Evolutionary conservation across 1,140 invertebrate species (phyloP).

Genomic region (Pseudomyrmex flavicornis): DNA sequence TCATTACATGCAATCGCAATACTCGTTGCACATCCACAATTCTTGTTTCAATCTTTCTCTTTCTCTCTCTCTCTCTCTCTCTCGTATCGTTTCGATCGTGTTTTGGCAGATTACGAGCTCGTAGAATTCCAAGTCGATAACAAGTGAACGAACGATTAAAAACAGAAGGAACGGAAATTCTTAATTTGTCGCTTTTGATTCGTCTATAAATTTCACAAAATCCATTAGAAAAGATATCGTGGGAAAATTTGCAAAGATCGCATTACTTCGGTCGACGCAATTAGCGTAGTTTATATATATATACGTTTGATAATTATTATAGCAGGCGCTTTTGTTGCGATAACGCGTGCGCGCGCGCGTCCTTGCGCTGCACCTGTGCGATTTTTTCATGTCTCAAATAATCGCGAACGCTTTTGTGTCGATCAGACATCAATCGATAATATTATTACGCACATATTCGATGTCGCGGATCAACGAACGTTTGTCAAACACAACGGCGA

Average conservation of each 20-base stretch:
- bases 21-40: constrained; percentile 47
- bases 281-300: background rate
- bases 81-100: background rate
- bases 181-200: background rate
- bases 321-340: constrained; percentile 39
- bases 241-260: background rate
- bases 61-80: background rate
- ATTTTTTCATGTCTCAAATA: constrained; percentile 1
- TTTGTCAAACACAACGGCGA: no score
- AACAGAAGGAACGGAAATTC: no score
- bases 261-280: background rate
- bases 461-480: constrained; percentile 11
- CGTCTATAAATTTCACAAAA: background rate
- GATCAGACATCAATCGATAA: background rate
- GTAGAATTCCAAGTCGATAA: background rate
- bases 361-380: constrained; percentile 62
- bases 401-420: constrained; percentile 23
- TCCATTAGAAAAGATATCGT: background rate
- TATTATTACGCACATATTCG: background rate
- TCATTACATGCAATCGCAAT: constrained; percentile 70
- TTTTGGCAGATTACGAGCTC: background rate
- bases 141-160: background rate
- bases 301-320: constrained; percentile 12
- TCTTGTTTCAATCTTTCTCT: constrained; percentile 21
- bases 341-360: background rate